phyloP scores from a whole-genome alignment of 2,888 invertebrate genomes.

The Bhutanitis thaidina region DNA sequence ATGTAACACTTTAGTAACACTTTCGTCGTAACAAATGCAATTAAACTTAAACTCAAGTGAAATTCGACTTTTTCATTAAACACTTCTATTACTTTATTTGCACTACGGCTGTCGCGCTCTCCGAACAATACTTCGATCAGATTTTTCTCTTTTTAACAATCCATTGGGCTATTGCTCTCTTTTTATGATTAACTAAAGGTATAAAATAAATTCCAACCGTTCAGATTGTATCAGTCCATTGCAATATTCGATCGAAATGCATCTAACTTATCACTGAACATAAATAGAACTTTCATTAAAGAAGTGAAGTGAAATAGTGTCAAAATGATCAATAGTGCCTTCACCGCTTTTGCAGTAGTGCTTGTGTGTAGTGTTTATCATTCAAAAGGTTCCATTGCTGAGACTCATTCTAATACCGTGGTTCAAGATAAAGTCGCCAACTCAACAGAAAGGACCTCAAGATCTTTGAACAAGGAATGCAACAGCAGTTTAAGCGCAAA shows the following conservation, averaged over 20 bases:
- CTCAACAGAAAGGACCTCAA: slow-evolving; percentile 49
- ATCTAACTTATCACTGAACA: slow-evolving; percentile 15
- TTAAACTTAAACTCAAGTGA: slow-evolving; percentile 27
- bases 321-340: slow-evolving; percentile 52
- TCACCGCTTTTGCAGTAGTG: slow-evolving; percentile 39
- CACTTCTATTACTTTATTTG: slow-evolving; percentile 26
- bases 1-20: slow-evolving; percentile 11
- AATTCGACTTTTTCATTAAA: slow-evolving; percentile 39
- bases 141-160: slow-evolving; percentile 52
- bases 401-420: slow-evolving; percentile 42
- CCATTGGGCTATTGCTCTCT: slow-evolving; percentile 36
- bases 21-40: slow-evolving; percentile 5
- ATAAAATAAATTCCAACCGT: slow-evolving; percentile 61
- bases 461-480: slow-evolving; percentile 64
- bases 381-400: slow-evolving; percentile 50
- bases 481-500: slow-evolving; percentile 79
- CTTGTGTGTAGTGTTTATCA: slow-evolving; percentile 39
- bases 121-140: slow-evolving; percentile 47
- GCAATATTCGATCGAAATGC: slow-evolving; percentile 50
- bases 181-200: slow-evolving; percentile 48
- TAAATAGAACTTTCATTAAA: slow-evolving; percentile 16
- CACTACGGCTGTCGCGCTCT: background rate
- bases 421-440: slow-evolving; percentile 26
- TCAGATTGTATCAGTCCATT: slow-evolving; percentile 50
- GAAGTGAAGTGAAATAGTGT: slow-evolving; percentile 29